Percentiles rank a stretch among this genome's conserved stretches.
phyloP scores from a whole-genome alignment of 2,888 invertebrate species.

The Temnothorax rugatulus region DNA sequence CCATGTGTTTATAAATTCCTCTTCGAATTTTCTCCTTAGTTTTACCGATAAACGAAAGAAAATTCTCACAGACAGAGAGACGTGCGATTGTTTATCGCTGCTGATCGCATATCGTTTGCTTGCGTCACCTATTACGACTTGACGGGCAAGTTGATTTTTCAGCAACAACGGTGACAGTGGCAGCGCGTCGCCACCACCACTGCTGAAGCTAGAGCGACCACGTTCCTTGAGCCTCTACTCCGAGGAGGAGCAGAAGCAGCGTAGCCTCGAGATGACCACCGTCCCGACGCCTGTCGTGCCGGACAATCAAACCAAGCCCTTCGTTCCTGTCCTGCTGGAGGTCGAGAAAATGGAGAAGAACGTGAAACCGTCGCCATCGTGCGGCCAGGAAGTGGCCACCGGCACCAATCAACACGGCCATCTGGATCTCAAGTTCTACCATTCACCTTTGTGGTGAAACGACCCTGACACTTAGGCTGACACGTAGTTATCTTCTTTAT shows the following conservation, averaged over 20 bases:
- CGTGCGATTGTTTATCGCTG: constrained; percentile 41
- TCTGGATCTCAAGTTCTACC: constrained; percentile 93
- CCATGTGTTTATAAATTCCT: too few relatives aligned
- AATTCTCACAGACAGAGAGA: neutral
- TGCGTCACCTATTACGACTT: constrained; percentile 35
- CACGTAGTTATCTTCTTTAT: neutral
- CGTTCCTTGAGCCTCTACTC: constrained; percentile 83
- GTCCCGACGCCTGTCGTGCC: constrained; percentile 78
- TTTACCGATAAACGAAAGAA: neutral
- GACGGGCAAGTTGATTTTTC: constrained; percentile 75
- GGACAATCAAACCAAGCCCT: constrained; percentile 72
- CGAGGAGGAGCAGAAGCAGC: constrained; percentile 81
- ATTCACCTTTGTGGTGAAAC: constrained; percentile 91
- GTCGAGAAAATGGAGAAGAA: constrained; percentile 68
- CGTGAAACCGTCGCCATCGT: constrained; percentile 79
- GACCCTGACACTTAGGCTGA: neutral
- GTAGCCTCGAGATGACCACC: constrained; percentile 75
- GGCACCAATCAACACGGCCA: constrained; percentile 87
- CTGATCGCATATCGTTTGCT: constrained; percentile 46
- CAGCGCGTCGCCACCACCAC: constrained; percentile 41
- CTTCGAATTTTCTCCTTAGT: too few relatives aligned
- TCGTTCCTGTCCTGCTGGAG: constrained; percentile 71
- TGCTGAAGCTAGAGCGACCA: constrained; percentile 80
- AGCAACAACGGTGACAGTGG: constrained; percentile 78
- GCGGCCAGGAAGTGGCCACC: constrained; percentile 80